Evolutionary conservation across 2,797 vertebrate species (phyloP).

Genomic region (Argya squamiceps): DNA sequence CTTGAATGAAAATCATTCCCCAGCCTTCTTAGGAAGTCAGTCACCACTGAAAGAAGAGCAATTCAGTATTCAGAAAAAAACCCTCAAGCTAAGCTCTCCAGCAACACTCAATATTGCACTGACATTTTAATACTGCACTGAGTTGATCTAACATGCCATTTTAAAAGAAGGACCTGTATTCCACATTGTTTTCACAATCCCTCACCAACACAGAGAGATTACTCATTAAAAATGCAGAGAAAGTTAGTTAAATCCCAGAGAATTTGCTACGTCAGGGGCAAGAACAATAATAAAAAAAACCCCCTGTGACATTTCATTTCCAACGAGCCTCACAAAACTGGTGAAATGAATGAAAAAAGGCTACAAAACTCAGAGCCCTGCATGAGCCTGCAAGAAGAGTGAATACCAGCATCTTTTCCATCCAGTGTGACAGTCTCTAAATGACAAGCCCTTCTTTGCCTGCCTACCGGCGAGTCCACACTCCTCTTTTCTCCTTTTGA

Average conservation of each 20-base stretch:
- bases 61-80: neutral
- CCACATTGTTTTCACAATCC: neutral
- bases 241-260: neutral
- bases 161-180: neutral
- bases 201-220: neutral
- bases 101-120: neutral
- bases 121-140: slow-evolving; percentile 9
- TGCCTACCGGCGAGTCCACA: neutral
- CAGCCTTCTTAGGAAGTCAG: neutral
- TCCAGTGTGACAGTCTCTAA: slow-evolving; percentile 33
- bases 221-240: neutral
- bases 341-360: neutral
- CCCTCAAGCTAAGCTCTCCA: slow-evolving; percentile 5
- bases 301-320: neutral
- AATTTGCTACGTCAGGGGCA: neutral
- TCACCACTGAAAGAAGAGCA: neutral
- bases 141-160: neutral
- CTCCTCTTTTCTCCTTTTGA: slow-evolving; percentile 65
- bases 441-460: slow-evolving; percentile 53
- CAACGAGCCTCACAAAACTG: neutral
- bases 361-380: slow-evolving; percentile 9
- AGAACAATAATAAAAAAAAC: neutral
- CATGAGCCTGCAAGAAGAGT: neutral
- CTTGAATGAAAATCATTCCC: neutral
- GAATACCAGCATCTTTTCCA: slow-evolving; percentile 28